phyloP scores from a whole-genome alignment of 2,888 invertebrate species.

The Diarsia brunnea region DNA sequence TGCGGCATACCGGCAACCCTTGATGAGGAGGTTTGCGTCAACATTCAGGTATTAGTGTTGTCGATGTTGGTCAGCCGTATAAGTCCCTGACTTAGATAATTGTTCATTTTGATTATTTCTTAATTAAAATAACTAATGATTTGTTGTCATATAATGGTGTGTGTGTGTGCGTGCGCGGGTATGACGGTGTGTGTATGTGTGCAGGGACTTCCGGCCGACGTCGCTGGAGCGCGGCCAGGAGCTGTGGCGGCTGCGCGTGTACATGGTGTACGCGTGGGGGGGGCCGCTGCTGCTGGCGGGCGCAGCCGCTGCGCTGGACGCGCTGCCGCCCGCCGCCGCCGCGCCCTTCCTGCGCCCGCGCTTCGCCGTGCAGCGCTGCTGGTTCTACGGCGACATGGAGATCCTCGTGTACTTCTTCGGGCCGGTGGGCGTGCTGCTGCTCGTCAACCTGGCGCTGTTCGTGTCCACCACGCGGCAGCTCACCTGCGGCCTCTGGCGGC shows the following conservation, averaged over 20 bases:
- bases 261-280: conserved; percentile 96
- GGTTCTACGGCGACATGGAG: conserved; percentile 96
- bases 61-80: neutral
- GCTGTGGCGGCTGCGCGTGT: conserved; percentile 94
- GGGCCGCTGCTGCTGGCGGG: conserved; percentile 94
- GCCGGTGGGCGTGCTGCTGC: conserved; percentile 94
- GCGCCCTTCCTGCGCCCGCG: conserved; percentile 93
- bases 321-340: conserved; percentile 90
- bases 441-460: conserved; percentile 95
- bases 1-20: neutral
- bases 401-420: conserved; percentile 96
- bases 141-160: neutral
- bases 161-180: neutral
- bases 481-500: conserved; percentile 96
- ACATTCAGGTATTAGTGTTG: neutral
- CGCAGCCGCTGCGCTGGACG: conserved; percentile 94
- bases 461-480: conserved; percentile 95
- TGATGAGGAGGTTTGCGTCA: neutral
- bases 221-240: conserved; percentile 96
- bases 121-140: neutral
- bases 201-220: conserved; percentile 95
- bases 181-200: conserved; percentile 3
- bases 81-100: neutral
- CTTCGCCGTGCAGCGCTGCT: conserved; percentile 95
- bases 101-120: neutral